These are phyloP conservation scores for Cyprinodon tularosa DNA, from an alignment of 2,113 vertebrate genomes.

Conservation along the genomic window DNA sequence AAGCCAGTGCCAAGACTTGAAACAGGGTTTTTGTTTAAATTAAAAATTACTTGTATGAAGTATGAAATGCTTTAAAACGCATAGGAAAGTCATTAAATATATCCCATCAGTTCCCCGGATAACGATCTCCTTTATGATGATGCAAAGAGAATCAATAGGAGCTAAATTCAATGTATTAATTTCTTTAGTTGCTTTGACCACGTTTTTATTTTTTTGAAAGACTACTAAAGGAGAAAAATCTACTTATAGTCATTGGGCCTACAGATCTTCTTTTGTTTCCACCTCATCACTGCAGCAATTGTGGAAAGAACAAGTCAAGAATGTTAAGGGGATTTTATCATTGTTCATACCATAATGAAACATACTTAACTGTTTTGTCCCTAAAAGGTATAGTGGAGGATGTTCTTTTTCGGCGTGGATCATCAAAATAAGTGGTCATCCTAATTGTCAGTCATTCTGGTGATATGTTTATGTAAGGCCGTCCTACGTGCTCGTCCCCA, in stretches of 20 bases:
- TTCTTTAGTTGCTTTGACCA: not conserved
- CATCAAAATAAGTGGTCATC: too few relatives aligned
- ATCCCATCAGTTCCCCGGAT: not conserved
- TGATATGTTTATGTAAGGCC: too few relatives aligned
- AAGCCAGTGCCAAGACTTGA: not conserved
- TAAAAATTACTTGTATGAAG: not conserved
- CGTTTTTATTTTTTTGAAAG: not conserved
- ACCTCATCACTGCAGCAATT: not conserved
- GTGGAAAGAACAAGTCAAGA: not conserved
- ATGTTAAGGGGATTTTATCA: not conserved
- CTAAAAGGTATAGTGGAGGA: too few relatives aligned
- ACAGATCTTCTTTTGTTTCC: not conserved
- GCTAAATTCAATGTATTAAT: not conserved
- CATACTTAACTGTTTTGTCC: too few relatives aligned
- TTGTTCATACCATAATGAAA: too few relatives aligned
- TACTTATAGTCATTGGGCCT: not conserved
- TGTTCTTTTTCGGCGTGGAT: too few relatives aligned
- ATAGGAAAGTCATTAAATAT: not conserved
- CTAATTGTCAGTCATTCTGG: too few relatives aligned
- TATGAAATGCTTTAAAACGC: not conserved
- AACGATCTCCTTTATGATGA: not conserved
- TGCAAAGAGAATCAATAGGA: conserved; percentile 22
- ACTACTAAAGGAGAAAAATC: not conserved
- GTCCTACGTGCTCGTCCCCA: too few relatives aligned
- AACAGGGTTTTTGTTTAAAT: not conserved